Conservation (phyloP, 1,140 invertebrate genomes). For the Frieseomelitta varia region DNA sequence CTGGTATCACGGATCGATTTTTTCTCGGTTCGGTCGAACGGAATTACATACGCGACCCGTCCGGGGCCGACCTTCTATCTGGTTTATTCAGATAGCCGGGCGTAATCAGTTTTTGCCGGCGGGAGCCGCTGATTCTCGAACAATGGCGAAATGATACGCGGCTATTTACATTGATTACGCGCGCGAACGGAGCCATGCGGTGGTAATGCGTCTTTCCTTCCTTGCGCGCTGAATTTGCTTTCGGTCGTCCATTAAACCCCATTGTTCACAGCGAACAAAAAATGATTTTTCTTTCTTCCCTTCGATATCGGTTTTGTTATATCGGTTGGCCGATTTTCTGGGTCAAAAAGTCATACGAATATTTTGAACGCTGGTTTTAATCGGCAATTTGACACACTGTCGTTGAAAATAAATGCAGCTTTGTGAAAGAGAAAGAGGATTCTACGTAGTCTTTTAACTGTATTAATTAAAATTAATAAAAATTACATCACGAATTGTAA, state of each 20-base stretch:
- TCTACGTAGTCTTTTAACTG: no score
- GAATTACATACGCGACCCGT: conserved; percentile 58
- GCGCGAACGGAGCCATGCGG: not conserved
- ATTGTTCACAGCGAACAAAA: not conserved
- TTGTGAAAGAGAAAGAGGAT: no score
- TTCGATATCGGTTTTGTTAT: not conserved
- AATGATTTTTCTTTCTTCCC: not conserved
- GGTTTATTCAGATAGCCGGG: conserved; percentile 31
- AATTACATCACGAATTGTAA: not conserved
- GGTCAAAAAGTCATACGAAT: not conserved
- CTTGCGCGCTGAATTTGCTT: not conserved
- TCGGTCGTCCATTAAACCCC: not conserved
- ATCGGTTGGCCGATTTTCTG: not conserved
- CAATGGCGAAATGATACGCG: conserved; percentile 36
- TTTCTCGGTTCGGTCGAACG: conserved; percentile 48
- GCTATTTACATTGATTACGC: conserved; percentile 39
- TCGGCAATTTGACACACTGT: no score
- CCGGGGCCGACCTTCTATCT: conserved; percentile 1
- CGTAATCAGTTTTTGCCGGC: conserved; percentile 34
- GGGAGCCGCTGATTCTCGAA: conserved; percentile 18
- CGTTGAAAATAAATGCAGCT: no score
- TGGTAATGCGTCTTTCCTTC: not conserved
- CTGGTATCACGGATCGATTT: conserved; percentile 29
- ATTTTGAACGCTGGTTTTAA: not conserved
- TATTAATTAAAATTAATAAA: no score